Conservation (phyloP, 2,113 vertebrate genomes). For the Echinops telfairi region DNA sequence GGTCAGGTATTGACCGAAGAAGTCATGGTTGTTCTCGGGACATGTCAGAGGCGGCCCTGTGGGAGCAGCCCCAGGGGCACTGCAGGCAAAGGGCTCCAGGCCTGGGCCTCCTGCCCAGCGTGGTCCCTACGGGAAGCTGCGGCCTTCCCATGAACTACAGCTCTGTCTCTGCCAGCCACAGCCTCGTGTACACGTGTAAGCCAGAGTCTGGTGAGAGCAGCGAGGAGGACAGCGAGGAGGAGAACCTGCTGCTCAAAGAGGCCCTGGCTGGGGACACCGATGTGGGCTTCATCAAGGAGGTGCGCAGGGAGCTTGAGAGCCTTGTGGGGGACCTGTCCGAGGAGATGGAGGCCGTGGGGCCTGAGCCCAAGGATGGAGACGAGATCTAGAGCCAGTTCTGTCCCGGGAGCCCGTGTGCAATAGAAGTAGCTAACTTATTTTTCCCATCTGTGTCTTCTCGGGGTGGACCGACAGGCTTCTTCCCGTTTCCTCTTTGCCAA, state of each 20-base stretch:
- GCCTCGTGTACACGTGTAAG: conserved; percentile 84
- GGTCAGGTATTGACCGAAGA: background rate
- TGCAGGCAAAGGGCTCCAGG: rapidly evolving
- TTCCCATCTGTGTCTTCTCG: conserved; percentile 60
- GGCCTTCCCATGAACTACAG: background rate
- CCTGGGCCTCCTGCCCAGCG: background rate
- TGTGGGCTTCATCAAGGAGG: conserved; percentile 81
- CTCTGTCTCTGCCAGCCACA: conserved; percentile 77
- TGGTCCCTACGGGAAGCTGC: background rate
- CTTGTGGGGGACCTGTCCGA: conserved; percentile 77
- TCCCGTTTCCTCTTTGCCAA: conserved; percentile 28
- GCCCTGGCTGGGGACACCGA: conserved; percentile 75
- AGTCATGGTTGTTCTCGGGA: background rate
- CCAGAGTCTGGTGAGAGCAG: conserved; percentile 68
- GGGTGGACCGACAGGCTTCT: conserved; percentile 57
- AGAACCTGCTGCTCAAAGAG: conserved; percentile 78
- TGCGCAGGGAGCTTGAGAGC: conserved; percentile 84
- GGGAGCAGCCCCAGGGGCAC: background rate
- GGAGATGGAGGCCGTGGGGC: conserved; percentile 71
- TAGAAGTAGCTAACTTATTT: conserved; percentile 81
- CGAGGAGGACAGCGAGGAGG: background rate
- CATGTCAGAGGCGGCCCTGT: background rate
- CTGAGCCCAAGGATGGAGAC: conserved; percentile 77
- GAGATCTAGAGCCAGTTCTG: conserved; percentile 81
- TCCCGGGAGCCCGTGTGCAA: conserved; percentile 83